These are phyloP conservation scores for Catostylus mosaicus DNA, from an alignment of 30 jellyfish, hydroid and myxozoan species.

Conservation along the genomic window DNA sequence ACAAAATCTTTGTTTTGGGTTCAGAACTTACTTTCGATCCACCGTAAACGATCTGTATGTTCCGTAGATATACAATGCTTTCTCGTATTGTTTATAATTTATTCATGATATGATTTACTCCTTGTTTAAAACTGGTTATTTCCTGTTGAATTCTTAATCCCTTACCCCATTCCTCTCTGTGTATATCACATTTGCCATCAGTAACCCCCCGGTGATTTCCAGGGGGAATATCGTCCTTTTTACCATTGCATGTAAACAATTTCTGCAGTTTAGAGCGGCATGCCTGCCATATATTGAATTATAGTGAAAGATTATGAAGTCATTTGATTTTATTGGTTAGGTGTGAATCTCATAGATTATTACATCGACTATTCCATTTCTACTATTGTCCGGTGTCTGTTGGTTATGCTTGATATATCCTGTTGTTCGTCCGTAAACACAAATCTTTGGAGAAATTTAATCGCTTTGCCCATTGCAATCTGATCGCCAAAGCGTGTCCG, in stretches of 20 bases:
- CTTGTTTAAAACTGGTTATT: too few species aligned
- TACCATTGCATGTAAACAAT: slow-evolving; percentile 5
- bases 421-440: slow-evolving; percentile 20
- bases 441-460: slow-evolving; percentile 45
- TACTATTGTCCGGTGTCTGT: slow-evolving; percentile 1
- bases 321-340: slow-evolving; percentile 37
- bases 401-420: not conserved
- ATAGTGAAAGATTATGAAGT: not conserved
- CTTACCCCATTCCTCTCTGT: too few species aligned
- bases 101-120: too few species aligned
- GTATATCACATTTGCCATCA: too few species aligned
- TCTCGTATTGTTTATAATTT: too few species aligned
- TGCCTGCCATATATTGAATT: slow-evolving; percentile 36
- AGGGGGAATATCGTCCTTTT: slow-evolving; percentile 14
- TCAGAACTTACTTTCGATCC: too few species aligned
- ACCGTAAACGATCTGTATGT: too few species aligned
- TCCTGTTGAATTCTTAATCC: too few species aligned
- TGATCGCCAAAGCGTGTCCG: slow-evolving; percentile 8
- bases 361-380: slow-evolving; percentile 5
- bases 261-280: slow-evolving; percentile 18
- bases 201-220: slow-evolving; percentile 31
- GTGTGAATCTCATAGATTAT: slow-evolving; percentile 29
- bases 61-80: too few species aligned
- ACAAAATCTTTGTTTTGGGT: too few species aligned
- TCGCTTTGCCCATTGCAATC: slow-evolving; percentile 48